Conservation (phyloP, 2,113 vertebrate genomes). For the Oryzias javanicus region DNA sequence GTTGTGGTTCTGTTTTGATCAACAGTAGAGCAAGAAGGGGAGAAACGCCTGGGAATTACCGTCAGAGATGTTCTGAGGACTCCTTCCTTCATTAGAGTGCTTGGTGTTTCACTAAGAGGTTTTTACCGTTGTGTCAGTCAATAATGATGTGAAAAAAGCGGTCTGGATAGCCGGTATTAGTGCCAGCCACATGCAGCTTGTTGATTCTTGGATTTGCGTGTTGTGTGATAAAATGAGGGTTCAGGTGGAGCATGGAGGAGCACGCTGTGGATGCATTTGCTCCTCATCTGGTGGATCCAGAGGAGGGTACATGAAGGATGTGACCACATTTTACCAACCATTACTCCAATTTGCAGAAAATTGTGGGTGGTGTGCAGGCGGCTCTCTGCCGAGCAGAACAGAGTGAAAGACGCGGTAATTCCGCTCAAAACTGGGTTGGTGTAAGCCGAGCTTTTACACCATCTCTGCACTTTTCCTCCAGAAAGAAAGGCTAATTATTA, state of each 20-base stretch:
- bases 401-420: conserved; percentile 33
- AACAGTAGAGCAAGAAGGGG: too few relatives aligned
- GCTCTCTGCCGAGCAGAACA: conserved; percentile 43
- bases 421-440: conserved; percentile 28
- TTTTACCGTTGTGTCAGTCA: too few relatives aligned
- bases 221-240: too few relatives aligned
- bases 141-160: too few relatives aligned
- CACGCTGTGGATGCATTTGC: conserved; percentile 36
- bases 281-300: conserved; percentile 33
- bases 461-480: conserved; percentile 59
- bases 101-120: too few relatives aligned
- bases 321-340: conserved; percentile 47
- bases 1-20: too few relatives aligned
- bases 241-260: conserved; percentile 7
- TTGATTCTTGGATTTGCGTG: too few relatives aligned
- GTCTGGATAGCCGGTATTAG: not conserved
- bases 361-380: conserved; percentile 31
- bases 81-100: too few relatives aligned
- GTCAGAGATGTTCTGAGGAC: too few relatives aligned
- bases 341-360: conserved; percentile 60
- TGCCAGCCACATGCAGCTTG: not conserved
- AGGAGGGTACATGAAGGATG: conserved; percentile 25
- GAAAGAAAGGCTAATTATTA: conserved; percentile 70
- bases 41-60: too few relatives aligned
- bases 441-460: conserved; percentile 41